These are phyloP conservation scores for Halictus rubicundus DNA, from an alignment of 1,140 invertebrate species.

Conservation along the genomic window DNA sequence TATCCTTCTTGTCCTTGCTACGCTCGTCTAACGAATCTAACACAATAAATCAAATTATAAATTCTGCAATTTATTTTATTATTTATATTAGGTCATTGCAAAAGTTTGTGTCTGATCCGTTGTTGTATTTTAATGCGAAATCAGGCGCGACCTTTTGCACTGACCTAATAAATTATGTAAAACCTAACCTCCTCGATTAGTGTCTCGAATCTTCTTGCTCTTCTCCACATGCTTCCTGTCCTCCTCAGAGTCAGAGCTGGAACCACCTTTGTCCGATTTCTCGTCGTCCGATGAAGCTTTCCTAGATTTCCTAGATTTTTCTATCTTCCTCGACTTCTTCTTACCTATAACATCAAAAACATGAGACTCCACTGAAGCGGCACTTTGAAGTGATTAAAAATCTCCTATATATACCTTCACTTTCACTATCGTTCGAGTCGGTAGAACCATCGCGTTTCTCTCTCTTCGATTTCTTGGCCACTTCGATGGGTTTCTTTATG, in stretches of 20 bases:
- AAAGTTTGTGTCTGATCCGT: no score
- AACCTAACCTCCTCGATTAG: constrained; percentile 68
- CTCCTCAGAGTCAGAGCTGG: constrained; percentile 76
- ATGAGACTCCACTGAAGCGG: constrained; percentile 19
- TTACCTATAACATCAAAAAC: constrained; percentile 65
- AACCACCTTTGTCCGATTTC: constrained; percentile 75
- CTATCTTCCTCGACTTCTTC: constrained; percentile 77
- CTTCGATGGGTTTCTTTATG: constrained; percentile 74
- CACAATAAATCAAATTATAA: not conserved
- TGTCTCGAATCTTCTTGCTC: constrained; percentile 70
- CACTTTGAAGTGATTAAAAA: constrained; percentile 6
- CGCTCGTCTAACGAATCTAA: constrained; percentile 70
- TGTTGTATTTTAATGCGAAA: no score
- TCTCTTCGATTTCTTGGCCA: constrained; percentile 74
- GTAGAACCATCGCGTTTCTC: constrained; percentile 79
- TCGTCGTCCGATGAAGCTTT: constrained; percentile 76
- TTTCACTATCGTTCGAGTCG: constrained; percentile 80
- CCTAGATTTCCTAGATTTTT: constrained; percentile 72
- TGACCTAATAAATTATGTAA: no score
- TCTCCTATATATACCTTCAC: constrained; percentile 68
- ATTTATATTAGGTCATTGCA: no score
- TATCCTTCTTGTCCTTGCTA: constrained; percentile 75
- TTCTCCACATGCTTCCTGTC: constrained; percentile 74
- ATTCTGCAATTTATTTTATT: not conserved
- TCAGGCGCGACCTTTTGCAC: no score